Evolutionary conservation across 2,888 invertebrate genomes (phyloP), one percentile per base, ranked within the genome.

Genomic region (Furcula furcula): DNA sequence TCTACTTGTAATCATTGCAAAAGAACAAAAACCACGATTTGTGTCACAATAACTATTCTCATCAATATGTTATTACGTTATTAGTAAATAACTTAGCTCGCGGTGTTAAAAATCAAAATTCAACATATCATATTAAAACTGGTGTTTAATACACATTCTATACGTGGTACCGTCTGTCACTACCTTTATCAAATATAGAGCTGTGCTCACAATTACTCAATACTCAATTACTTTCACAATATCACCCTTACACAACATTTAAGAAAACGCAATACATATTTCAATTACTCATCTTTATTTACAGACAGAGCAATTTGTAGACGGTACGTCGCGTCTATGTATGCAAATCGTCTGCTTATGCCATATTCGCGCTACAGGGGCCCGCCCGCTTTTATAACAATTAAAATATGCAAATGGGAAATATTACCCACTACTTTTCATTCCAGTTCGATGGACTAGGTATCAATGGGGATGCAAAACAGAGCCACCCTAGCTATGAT

Each of bases 391-490:
- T 62, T 66, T 73, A 72, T 76, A 74, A 87, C 85, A 87, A 87
- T 87, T 87, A 88, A 87, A 88, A 88, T 88, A 87, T 88, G 88
- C 79, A 85, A 86, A 88, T 88, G 66, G 55, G 50, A 62, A 73
- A 81, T 81, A 84, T 86, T 77, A 81, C 79, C 74, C 75, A 85
- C 83, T 83, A 85, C 81, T 84, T 86, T 85, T 80, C 77, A 80
- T 83, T 81, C 76, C 75, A 55, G 54, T 53, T 68, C 76, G 75
- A 81, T 82, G 76, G 65, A 70, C 62, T 64, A 55, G 45, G 65
- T 66, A 76, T 70, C 69, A 66, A 65, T 69, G 62, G 71, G 69
- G 74, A 65, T 60, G 59, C 48, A 55, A 58, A 58, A 52, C 48
- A 58, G 51, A 46, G 33, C 33, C 46, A 51, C 43, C 61, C 58